Base-by-base conservation (phyloP, 2,888 invertebrate genomes). In the Nomada flava region DNA sequence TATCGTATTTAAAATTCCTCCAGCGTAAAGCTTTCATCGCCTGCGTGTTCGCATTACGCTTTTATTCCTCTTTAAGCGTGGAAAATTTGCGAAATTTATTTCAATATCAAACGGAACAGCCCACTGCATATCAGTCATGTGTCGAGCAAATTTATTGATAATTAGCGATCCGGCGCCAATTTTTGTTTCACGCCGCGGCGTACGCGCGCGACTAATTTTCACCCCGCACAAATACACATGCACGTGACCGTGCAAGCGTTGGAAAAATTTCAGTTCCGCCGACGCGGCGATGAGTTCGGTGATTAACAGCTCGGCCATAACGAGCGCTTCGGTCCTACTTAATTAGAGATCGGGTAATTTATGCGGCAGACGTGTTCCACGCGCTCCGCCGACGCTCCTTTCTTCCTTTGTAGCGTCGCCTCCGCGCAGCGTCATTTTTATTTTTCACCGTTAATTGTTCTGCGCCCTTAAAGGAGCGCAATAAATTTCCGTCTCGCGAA, bases 321-420 rank as follows among this genome's bases (percentile, higher is more conserved):
- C 88, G 84, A 76, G 77, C 79, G 82, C 88, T 84, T 88, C 79
- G 79, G 76, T 62, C 62, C 71, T 84, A 84, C 82, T 87, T 87
- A 87, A 87, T 87, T 87, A 86, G 86, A 88, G 88, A 88, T 86
- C 79, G 67, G 73, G 73, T 86, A 87, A 87, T 88, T 87, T 87
- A 87, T 87, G 86, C 87, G 82, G 63, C 72, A 70, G 76, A 86
- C 77, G 88, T 62, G 82, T 73, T 68, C 77, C 63, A 83, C 65
- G 60, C 71, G 67, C 78, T 47, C 52, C 55, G 52, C 9, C 42
- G 62, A 59, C 63, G 53, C 65, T 59, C 60, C 52, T 70, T 85
- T 73, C 52, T 62, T 60, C 47, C 59, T 64, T 59, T 64, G 60
- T 71, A 60, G 4, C n/a, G 13, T 9, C 42, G 15, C 53, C 47